Base-by-base conservation (phyloP, 2,888 invertebrate genomes). In the Tetranychus truncatus region DNA sequence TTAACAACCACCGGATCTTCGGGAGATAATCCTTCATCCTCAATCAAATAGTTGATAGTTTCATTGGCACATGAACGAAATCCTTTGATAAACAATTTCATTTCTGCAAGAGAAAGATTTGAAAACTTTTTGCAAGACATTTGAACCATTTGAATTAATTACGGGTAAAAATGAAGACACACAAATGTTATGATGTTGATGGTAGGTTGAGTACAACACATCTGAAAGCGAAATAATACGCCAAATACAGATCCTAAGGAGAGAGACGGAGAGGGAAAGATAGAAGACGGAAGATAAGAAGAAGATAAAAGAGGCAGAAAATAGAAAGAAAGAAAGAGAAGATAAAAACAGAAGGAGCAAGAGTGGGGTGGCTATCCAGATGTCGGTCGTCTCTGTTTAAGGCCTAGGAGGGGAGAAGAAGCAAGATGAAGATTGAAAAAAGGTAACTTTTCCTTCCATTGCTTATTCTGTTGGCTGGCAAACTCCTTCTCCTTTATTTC, bases 301-400 rank as follows among this genome's bases (percentile, higher is more conserved):
- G 67, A 67, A 67, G 67, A n/a, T n/a, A 21, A 67, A 67, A n/a
- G n/a, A 66, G 66, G n/a, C n/a, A n/a, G 66, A 66, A 66, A 66
- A 66, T 18, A 66, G 66, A 66, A 66, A 20, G 66, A 66, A 34
- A 34, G 34, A 67, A 67, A 11, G 6, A 55, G 55, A 15, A 55
- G 55, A 55, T 9, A 55, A 55, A 15, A 55, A 15, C 11, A 55
- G 15, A 15, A 55, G 55, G 15, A 15, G 55, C 9, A 55, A 15
- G 15, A 15, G 55, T 9, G 9, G 55, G 55, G 55, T 55, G 55
- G 55, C 15, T 55, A 55, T 55, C 55, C 55, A 55, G 55, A 55
- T 55, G 55, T 55, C 55, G 55, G 55, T 55, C 34, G 34, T 34
- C 34, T 34, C 34, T 34, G 34, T 34, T 34, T 34, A 34, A 34